These are phyloP conservation scores for Wasmannia auropunctata DNA, from an alignment of 1,140 invertebrate species.

Conservation along the genomic window DNA sequence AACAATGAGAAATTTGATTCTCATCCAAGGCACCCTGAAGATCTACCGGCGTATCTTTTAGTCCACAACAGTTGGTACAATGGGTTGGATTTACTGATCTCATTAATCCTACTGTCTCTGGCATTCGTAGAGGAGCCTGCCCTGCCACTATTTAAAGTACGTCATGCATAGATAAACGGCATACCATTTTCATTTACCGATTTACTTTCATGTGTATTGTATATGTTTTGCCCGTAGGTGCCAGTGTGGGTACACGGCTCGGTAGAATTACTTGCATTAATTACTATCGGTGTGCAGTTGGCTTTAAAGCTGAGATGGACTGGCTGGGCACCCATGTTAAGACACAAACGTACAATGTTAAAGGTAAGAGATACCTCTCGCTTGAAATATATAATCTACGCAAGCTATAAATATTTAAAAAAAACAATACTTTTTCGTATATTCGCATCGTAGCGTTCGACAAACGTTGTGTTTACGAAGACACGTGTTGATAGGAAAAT, in stretches of 20 bases:
- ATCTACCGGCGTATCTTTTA: constrained; percentile 94
- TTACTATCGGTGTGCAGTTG: constrained; percentile 92
- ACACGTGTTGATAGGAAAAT: not conserved
- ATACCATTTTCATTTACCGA: not conserved
- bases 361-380: constrained; percentile 87
- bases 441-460: not conserved
- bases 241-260: constrained; percentile 93
- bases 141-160: constrained; percentile 89
- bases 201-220: constrained; percentile 17
- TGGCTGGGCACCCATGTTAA: constrained; percentile 92
- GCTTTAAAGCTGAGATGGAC: constrained; percentile 94
- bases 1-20: constrained; percentile 98
- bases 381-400: not conserved
- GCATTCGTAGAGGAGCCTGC: constrained; percentile 94
- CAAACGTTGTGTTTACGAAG: not conserved
- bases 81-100: constrained; percentile 92
- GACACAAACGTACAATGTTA: constrained; percentile 93
- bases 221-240: constrained; percentile 83
- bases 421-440: not conserved
- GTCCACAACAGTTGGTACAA: constrained; percentile 97
- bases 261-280: constrained; percentile 92
- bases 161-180: not conserved
- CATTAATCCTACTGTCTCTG: constrained; percentile 91
- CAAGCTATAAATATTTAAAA: not conserved
- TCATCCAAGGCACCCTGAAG: constrained; percentile 93